Base-by-base conservation (phyloP, 2,888 invertebrate species). In the Peribatodes rhomboidaria region DNA sequence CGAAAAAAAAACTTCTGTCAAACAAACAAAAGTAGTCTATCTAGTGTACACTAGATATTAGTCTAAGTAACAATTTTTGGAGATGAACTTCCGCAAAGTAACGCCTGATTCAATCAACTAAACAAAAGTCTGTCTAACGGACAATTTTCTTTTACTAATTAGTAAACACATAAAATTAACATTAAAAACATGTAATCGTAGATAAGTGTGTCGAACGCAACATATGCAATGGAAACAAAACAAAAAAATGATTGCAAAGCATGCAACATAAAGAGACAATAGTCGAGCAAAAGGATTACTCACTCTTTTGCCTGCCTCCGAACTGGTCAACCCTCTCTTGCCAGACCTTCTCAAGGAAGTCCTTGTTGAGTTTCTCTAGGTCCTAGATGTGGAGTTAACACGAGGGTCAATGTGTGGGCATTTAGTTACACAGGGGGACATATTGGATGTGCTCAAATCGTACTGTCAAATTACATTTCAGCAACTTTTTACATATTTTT, bases 231-330 rank as follows among this genome's bases (percentile, higher is more conserved):
- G 39, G 18, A 37, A 37, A 50, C 37, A 65, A 50, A 11, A 44
- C 16, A 53, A 58, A 42, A 46, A 10, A 46, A 39, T 3, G 27
- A 49, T 39, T 13, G 44, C 46, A 61, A 61, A 59, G 39, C 54
- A 35, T 22, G 59, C 49, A 49, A 49, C 39, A 55, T 42, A 50
- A 35, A 57, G 13, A 47, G 7, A 39, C 44, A 20, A 39, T 14
- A n/a, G 7, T 13, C 27, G 33, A 16, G 22, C 39, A 13, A 58
- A 22, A 35, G 31, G 33, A 18, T 16, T 82, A 95, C 96, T 95
- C 95, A 98, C 98, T 94, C 95, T 97, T 97, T 94, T 97, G 97
- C 89, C 98, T 97, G 92, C 96, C 96, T 87, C 96, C 96, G 94
- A 97, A 98, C 93, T 97, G 97, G 79, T 97, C 96, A 93, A 96